Base-by-base conservation (phyloP, 2,888 invertebrate genomes). In the Trachelus stipa region DNA sequence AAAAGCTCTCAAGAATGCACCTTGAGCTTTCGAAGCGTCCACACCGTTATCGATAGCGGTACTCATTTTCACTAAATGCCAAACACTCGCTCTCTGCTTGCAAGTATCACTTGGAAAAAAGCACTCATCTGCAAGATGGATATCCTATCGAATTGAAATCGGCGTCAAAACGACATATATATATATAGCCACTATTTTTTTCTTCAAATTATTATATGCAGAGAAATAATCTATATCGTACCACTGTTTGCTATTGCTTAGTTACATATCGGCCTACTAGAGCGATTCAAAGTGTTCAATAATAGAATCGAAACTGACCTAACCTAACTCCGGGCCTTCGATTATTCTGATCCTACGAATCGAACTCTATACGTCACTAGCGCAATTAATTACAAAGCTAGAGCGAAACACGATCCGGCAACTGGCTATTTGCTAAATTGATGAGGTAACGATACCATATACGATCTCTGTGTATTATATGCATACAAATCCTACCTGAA, bases 1-100 rank as follows among this genome's bases (percentile, higher is more conserved):
- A 77, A 90, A 90, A 79, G 90, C 90, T 82, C 88, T 87, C 84
- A 90, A 88, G 86, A 90, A 90, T 75, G 86, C 89, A 78, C 89
- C 89, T 37, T 87, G 87, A 79, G 89, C 83, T 85, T 90, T 89
- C 77, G 87, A 83, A 81, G 89, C 82, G 80, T 88, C 88, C 81
- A 87, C 84, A 83, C 88, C 87, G 77, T 87, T 89, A 80, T 90
- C 90, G 78, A 90, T 86, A 81, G 83, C 89, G 74, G 89, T 85
- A 85, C 89, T 90, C 90, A 90, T 77, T 37, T 74, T 56, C 56
- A 56, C 56, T 56, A 2, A 56, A 56, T 23, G 56, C 23, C 56
- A 56, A 56, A 23, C 23, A 56, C 23, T 56, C 56, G 56, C 56
- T 23, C 9, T 56, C 56, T 23, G 9, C 56, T 56, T 56, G 56